Conservation (phyloP, 2,888 invertebrate genomes). For the Microctonus aethiopoides region DNA sequence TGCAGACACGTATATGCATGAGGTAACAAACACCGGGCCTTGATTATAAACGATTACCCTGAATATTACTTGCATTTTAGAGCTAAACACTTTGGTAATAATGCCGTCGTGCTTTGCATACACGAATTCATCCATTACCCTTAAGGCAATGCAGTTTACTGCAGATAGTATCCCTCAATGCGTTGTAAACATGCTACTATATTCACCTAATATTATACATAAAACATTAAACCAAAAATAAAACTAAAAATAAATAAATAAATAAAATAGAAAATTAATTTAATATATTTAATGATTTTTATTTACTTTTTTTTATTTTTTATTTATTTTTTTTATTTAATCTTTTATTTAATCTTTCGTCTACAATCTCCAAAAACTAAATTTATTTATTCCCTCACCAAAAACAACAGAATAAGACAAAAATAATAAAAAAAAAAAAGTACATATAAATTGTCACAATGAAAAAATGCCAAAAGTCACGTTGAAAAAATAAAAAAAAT, state of each 20-base stretch:
- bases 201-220: not conserved
- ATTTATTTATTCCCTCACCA: not conserved
- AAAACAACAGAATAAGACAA: not conserved
- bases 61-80: slow-evolving; percentile 59
- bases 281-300: not conserved
- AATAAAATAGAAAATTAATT: no score
- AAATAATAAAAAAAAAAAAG: no score
- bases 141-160: slow-evolving; percentile 4
- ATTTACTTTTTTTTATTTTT: no score
- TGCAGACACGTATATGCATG: no score
- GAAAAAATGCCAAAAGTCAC: not conserved
- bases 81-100: slow-evolving; percentile 53
- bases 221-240: not conserved
- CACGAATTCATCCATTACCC: slow-evolving; percentile 38
- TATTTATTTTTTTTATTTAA: no score
- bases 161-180: not conserved
- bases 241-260: no score
- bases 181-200: slow-evolving; percentile 2
- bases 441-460: no score
- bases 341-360: no score
- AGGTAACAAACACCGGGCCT: slow-evolving; percentile 42
- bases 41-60: slow-evolving; percentile 57
- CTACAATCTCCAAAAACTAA: not conserved
- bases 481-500: not conserved
- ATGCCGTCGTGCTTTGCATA: slow-evolving; percentile 52